phyloP scores from a whole-genome alignment of 2,888 invertebrate genomes.

The Athrips mouffetella region DNA sequence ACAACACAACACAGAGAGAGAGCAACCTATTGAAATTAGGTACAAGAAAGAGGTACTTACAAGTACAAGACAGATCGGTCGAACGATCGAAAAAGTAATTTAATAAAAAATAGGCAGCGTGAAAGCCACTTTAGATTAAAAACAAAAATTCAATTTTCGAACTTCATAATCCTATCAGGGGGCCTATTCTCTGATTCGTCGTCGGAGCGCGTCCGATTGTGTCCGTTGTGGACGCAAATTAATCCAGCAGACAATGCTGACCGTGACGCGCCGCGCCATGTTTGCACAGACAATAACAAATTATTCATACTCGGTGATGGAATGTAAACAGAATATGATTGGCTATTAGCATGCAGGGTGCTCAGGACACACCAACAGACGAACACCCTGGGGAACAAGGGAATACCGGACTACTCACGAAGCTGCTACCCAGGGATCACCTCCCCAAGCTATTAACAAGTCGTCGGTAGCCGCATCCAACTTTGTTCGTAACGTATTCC shows the following conservation, averaged over 20 bases:
- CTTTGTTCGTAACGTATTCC: constrained; percentile 70
- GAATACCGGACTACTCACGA: constrained; percentile 33
- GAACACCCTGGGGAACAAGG: constrained; percentile 49
- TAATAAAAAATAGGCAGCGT: constrained; percentile 4
- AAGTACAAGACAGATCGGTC: too few relatives aligned
- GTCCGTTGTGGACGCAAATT: constrained; percentile 57
- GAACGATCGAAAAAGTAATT: constrained; percentile 1
- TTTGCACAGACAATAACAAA: constrained; percentile 75
- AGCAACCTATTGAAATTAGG: background rate
- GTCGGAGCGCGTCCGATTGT: constrained; percentile 49
- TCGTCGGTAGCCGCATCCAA: constrained; percentile 62
- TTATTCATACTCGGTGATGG: constrained; percentile 76
- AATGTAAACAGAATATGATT: constrained; percentile 79
- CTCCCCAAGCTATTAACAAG: constrained; percentile 69
- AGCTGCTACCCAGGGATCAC: constrained; percentile 49
- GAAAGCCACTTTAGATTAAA: constrained; percentile 8
- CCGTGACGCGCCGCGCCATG: constrained; percentile 59
- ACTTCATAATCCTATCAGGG: constrained; percentile 52
- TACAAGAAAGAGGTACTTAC: background rate
- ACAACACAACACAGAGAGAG: background rate
- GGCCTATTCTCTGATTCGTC: constrained; percentile 61
- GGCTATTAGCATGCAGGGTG: constrained; percentile 73
- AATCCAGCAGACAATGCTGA: constrained; percentile 70
- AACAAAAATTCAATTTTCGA: constrained; percentile 55
- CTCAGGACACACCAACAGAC: constrained; percentile 33